phyloP scores from a whole-genome alignment of 2,888 invertebrate genomes.

The Hermodice carunculata region DNA sequence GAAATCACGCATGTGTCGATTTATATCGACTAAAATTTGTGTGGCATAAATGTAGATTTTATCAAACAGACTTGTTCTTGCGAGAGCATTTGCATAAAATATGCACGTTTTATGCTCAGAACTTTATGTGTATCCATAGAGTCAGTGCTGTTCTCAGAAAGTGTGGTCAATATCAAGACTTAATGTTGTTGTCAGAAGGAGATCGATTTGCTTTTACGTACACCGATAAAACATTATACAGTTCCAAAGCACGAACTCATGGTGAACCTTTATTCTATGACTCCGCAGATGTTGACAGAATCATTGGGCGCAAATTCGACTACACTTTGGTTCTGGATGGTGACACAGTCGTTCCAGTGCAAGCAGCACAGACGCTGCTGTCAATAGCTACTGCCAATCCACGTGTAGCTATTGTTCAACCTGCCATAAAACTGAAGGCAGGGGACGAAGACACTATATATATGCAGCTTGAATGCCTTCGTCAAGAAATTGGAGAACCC shows the following conservation, averaged over 20 bases:
- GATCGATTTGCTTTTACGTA: conserved; percentile 54
- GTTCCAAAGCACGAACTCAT: conserved; percentile 46
- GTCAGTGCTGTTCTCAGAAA: conserved; percentile 55
- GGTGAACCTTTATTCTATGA: conserved; percentile 57
- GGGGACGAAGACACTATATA: conserved; percentile 52
- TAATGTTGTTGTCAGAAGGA: conserved; percentile 59
- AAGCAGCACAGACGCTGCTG: conserved; percentile 50
- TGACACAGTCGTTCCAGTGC: conserved; percentile 54
- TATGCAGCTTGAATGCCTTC: conserved; percentile 57
- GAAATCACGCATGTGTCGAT: conserved; percentile 46
- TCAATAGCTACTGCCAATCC: conserved; percentile 57
- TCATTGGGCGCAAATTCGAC: conserved; percentile 52
- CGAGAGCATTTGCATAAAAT: too few relatives aligned
- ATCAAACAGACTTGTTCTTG: too few relatives aligned
- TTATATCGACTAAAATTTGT: conserved; percentile 46
- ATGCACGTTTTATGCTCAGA: too few relatives aligned
- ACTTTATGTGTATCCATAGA: conserved; percentile 60
- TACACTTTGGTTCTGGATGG: conserved; percentile 59
- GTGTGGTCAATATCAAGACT: conserved; percentile 62
- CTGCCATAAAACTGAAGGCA: conserved; percentile 56
- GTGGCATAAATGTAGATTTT: conserved; percentile 49
- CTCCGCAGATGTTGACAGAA: conserved; percentile 54
- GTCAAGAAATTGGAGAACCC: conserved; percentile 56
- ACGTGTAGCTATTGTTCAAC: conserved; percentile 57
- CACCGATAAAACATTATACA: conserved; percentile 51